These are phyloP conservation scores for Choreutis nemorana DNA, from an alignment of 2,888 invertebrate species.

Conservation along the genomic window DNA sequence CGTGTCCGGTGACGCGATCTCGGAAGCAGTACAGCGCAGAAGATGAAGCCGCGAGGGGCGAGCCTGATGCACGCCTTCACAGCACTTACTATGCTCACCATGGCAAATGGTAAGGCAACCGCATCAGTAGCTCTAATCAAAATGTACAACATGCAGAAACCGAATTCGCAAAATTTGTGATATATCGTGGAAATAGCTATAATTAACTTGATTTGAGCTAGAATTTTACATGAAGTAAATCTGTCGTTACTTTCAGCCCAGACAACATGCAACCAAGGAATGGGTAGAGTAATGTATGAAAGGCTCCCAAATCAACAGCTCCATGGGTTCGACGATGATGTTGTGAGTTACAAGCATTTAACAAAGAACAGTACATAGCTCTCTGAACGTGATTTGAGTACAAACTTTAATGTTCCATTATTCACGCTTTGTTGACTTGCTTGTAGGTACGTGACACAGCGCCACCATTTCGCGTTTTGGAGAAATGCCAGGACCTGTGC, in stretches of 20 bases:
- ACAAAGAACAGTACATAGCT: background rate
- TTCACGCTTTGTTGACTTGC: background rate
- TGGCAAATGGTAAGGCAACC: constrained; percentile 77
- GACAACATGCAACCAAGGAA: constrained; percentile 90
- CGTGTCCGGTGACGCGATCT: constrained; percentile 39
- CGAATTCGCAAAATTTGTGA: no score
- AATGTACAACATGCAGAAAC: no score
- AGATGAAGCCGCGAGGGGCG: constrained; percentile 63
- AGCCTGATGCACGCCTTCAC: constrained; percentile 86
- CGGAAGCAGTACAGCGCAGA: constrained; percentile 23
- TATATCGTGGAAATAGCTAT: no score
- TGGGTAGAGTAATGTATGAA: constrained; percentile 89
- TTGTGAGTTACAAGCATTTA: constrained; percentile 60
- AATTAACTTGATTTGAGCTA: no score
- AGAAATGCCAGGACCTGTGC: constrained; percentile 89
- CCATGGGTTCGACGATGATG: constrained; percentile 89
- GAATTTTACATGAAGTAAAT: no score
- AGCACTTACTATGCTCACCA: constrained; percentile 82
- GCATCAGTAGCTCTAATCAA: no score
- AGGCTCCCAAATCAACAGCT: constrained; percentile 88
- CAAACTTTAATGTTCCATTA: background rate
- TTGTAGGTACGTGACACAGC: constrained; percentile 78
- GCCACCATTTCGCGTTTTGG: constrained; percentile 86
- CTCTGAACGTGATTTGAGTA: background rate
- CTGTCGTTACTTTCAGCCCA: constrained; percentile 77